A percentile compares a stretch with the other conserved stretches of the same genome.
These are phyloP conservation scores for Zosterops hypoxanthus DNA, from an alignment of 2,113 vertebrate species.

Conservation along the genomic window DNA sequence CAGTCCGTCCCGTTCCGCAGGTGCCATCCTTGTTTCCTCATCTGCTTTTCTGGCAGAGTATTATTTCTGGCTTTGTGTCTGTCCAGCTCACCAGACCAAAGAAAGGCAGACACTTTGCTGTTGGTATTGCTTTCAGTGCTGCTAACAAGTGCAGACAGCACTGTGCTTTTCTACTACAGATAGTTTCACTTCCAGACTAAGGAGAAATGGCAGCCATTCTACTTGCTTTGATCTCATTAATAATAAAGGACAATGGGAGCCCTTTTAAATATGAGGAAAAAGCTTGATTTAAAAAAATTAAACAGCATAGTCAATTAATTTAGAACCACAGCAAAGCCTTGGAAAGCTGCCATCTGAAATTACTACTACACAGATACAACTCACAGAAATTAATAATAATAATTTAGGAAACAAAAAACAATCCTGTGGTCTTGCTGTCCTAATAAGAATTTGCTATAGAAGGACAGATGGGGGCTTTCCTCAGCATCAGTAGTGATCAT, in stretches of 20 bases:
- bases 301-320: conserved; percentile 32
- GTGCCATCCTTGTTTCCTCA: neutral
- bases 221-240: conserved; percentile 38
- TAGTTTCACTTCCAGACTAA: neutral
- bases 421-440: neutral
- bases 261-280: conserved; percentile 7
- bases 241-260: neutral
- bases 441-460: neutral
- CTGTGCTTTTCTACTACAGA: accelerated
- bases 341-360: conserved; percentile 21
- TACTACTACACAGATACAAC: neutral
- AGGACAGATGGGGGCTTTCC: neutral
- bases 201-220: conserved; percentile 19
- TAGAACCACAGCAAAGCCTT: conserved; percentile 39
- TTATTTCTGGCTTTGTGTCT: neutral
- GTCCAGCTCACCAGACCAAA: neutral
- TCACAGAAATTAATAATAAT: neutral
- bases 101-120: accelerated
- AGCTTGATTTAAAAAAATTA: conserved; percentile 21
- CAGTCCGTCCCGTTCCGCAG: neutral
- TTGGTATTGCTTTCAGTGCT: neutral
- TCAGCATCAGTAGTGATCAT: neutral
- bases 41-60: neutral
- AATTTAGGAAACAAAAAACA: neutral
- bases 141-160: neutral